phyloP scores from a whole-genome alignment of 2,888 invertebrate species.

The Eustalomyia histrio region DNA sequence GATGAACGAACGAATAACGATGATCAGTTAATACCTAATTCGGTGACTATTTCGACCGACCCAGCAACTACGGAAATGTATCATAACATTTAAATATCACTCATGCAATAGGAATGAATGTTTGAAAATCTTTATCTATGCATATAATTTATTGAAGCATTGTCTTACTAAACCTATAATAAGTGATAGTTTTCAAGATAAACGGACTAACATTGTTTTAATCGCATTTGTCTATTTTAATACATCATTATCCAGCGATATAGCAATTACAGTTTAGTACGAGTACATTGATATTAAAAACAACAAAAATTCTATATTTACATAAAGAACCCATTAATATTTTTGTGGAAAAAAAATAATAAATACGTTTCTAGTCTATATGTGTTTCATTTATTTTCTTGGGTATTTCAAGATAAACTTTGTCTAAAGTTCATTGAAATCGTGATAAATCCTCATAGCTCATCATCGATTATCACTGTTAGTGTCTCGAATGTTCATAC shows the following conservation, averaged over 20 bases:
- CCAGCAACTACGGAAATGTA: slow-evolving; percentile 16
- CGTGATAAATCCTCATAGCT: slow-evolving; percentile 73
- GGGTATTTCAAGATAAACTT: slow-evolving; percentile 75
- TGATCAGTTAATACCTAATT: background rate
- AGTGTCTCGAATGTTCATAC: slow-evolving; percentile 60
- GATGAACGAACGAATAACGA: slow-evolving; percentile 37
- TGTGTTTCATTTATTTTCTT: slow-evolving; percentile 61
- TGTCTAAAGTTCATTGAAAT: slow-evolving; percentile 78
- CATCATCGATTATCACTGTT: slow-evolving; percentile 61
- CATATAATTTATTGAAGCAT: background rate
- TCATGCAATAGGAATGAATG: too few relatives aligned
- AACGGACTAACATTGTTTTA: background rate
- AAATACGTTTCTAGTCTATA: slow-evolving; percentile 39
- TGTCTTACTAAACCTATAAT: background rate
- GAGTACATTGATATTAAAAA: background rate
- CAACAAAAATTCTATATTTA: slow-evolving; percentile 10
- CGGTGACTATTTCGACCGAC: background rate
- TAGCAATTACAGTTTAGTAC: too few relatives aligned
- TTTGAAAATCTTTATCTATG: background rate
- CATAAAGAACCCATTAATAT: slow-evolving; percentile 48
- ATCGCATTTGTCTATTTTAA: background rate
- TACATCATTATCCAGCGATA: background rate
- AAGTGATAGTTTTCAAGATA: slow-evolving; percentile 1
- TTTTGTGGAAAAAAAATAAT: slow-evolving; percentile 38
- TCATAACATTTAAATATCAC: slow-evolving; percentile 1